Conservation (phyloP, 2,113 vertebrate genomes). For the Talpa occidentalis region DNA sequence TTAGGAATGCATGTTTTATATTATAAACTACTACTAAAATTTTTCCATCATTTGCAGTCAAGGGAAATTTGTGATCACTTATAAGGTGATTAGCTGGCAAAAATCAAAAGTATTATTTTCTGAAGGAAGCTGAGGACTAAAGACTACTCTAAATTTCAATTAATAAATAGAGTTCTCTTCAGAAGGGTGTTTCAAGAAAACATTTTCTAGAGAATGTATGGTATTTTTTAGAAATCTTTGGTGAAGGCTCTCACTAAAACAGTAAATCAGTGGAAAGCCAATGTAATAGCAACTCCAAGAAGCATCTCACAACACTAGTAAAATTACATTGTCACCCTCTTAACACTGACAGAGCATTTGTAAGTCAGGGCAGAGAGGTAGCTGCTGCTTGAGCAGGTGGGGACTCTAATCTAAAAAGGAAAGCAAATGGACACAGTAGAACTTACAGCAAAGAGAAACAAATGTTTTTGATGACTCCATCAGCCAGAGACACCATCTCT, state of each 20-base stretch:
- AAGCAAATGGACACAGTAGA: rapidly evolving
- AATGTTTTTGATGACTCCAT: background rate
- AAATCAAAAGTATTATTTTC: background rate
- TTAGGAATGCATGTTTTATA: background rate
- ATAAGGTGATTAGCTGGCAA: background rate
- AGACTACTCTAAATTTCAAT: background rate
- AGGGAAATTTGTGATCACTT: background rate
- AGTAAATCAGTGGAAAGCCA: background rate
- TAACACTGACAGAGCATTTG: no score
- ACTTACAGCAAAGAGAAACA: background rate
- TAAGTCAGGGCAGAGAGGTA: rapidly evolving
- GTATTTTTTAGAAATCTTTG: background rate
- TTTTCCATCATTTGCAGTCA: background rate
- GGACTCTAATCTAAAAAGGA: rapidly evolving
- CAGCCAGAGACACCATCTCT: rapidly evolving
- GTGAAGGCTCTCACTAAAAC: background rate
- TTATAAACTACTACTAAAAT: background rate
- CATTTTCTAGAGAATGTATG: background rate
- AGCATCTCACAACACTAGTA: background rate
- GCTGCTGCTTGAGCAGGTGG: rapidly evolving
- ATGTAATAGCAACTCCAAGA: background rate
- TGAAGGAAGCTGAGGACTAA: background rate
- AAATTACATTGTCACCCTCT: background rate
- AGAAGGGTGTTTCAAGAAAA: background rate
- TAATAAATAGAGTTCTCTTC: background rate